Conservation (phyloP, 2,113 vertebrate species). For the Carassius auratus region DNA sequence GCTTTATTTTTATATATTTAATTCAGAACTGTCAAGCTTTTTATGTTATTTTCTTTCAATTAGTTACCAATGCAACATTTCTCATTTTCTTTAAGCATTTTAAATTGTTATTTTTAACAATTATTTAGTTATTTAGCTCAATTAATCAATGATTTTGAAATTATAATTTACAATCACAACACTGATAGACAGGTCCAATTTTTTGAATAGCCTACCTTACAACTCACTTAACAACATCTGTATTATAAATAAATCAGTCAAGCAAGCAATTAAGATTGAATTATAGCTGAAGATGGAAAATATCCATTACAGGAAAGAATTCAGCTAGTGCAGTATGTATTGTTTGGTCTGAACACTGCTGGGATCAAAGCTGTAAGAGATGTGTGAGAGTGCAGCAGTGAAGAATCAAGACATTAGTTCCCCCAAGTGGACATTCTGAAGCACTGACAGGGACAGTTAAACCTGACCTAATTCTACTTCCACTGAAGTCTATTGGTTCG, state of each 20-base stretch:
- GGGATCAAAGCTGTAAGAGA: background rate
- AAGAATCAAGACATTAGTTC: background rate
- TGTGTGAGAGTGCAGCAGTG: background rate
- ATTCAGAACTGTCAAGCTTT: too few relatives aligned
- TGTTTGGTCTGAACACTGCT: background rate
- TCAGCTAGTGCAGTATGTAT: background rate
- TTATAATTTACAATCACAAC: too few relatives aligned
- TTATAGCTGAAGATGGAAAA: background rate
- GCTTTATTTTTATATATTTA: too few relatives aligned
- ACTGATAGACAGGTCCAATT: background rate
- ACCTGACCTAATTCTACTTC: background rate
- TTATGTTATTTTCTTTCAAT: too few relatives aligned
- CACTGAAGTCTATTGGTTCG: background rate
- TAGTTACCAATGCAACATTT: too few relatives aligned
- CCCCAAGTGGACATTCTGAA: slow-evolving; percentile 29
- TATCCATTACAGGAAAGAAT: background rate
- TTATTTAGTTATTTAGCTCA: too few relatives aligned
- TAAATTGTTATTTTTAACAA: too few relatives aligned
- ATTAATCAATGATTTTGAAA: too few relatives aligned
- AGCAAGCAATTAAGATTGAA: background rate
- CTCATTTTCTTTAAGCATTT: too few relatives aligned
- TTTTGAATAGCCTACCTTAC: background rate
- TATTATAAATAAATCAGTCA: background rate
- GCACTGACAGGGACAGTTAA: background rate
- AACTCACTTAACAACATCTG: background rate